Conservation (phyloP, 2,113 vertebrate genomes). For the Ceuthmochares aereus region DNA sequence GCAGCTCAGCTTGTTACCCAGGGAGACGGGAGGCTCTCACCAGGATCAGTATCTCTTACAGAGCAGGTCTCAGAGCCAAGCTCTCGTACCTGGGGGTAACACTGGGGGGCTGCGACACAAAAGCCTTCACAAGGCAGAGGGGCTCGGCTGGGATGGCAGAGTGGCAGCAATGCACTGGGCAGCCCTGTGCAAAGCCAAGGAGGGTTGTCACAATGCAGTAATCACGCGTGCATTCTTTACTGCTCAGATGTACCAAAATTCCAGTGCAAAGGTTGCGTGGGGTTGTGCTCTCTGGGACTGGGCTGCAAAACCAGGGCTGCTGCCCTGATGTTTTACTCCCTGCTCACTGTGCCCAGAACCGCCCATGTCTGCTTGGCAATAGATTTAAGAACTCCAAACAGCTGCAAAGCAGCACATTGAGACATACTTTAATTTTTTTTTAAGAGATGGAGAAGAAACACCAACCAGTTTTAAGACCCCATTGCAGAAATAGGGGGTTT, state of each 20-base stretch:
- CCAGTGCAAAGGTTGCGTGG: neutral
- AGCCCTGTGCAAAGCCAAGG: neutral
- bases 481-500: neutral
- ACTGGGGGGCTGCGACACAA: accelerated
- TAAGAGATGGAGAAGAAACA: neutral
- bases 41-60: neutral
- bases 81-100: neutral
- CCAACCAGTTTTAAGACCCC: neutral
- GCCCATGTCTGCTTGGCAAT: neutral
- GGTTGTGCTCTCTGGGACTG: accelerated
- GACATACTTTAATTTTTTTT: neutral
- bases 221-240: accelerated
- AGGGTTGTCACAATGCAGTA: neutral
- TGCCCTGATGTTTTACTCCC: neutral
- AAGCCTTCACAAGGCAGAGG: neutral
- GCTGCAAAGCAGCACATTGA: neutral
- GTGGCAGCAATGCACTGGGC: neutral
- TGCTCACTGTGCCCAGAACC: neutral
- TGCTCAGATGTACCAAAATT: neutral
- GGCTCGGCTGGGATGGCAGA: neutral
- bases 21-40: neutral
- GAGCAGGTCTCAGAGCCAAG: neutral
- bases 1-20: neutral
- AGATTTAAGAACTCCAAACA: neutral
- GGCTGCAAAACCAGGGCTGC: neutral